Conservation (phyloP, 2,113 vertebrate genomes). For the Athene cunicularia region DNA sequence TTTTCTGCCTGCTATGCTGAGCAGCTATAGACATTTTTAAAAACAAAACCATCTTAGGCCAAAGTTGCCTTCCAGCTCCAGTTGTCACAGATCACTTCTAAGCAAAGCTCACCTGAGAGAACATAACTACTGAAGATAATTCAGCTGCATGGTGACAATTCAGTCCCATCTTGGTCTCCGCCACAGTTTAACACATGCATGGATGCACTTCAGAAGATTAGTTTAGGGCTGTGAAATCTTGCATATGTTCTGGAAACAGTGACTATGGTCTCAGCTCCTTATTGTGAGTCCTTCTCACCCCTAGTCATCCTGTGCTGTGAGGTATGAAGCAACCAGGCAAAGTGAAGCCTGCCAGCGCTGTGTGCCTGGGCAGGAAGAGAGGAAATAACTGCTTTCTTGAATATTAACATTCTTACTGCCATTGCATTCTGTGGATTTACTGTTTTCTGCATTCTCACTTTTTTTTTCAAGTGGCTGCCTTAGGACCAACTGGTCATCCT, state of each 20-base stretch:
- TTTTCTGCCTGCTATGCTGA: not conserved
- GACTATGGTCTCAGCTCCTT: constrained; percentile 2
- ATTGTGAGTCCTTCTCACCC: constrained; percentile 16
- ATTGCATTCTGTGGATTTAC: not conserved
- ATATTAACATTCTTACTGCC: constrained; percentile 13
- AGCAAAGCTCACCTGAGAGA: not conserved
- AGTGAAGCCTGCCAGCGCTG: not conserved
- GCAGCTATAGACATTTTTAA: not conserved
- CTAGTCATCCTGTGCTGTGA: not conserved
- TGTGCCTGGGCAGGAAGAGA: not conserved
- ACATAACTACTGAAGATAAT: not conserved
- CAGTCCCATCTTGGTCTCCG: constrained; percentile 30
- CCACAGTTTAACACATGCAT: constrained; percentile 39
- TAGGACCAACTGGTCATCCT: not conserved
- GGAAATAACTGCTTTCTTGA: constrained; percentile 34
- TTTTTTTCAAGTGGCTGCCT: not conserved
- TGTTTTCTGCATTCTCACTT: not conserved
- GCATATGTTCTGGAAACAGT: not conserved
- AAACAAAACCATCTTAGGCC: not conserved
- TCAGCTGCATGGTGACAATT: constrained; percentile 1
- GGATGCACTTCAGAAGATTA: constrained; percentile 42
- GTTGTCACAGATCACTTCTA: not conserved
- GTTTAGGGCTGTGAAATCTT: constrained; percentile 47
- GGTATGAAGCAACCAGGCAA: constrained; percentile 3
- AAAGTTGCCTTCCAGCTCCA: not conserved